Evolutionary conservation across 2,888 invertebrate genomes (phyloP).

Genomic region (Meandrusa payeni): DNA sequence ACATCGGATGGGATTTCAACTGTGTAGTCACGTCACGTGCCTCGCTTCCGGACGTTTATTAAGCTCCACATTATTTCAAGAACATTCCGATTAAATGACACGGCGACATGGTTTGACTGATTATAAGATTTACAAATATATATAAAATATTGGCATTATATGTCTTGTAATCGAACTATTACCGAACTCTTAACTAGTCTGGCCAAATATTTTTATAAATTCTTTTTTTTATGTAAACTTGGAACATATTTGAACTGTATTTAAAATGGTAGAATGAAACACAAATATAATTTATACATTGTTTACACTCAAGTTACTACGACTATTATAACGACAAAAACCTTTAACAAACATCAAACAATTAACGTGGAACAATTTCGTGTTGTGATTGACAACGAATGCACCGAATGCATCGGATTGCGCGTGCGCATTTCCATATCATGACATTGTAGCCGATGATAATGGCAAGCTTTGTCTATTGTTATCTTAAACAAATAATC

Average conservation of each 20-base stretch:
- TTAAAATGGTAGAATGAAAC: too few relatives aligned
- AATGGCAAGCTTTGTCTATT: conserved; percentile 16
- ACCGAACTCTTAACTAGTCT: too few relatives aligned
- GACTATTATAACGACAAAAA: too few relatives aligned
- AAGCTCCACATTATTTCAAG: conserved; percentile 31
- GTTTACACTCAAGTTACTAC: too few relatives aligned
- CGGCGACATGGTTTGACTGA: conserved; percentile 4
- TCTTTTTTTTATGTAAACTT: too few relatives aligned
- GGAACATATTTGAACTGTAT: too few relatives aligned
- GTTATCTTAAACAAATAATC: conserved; percentile 20
- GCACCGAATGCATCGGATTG: conserved; percentile 3
- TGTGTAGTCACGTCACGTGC: conserved; percentile 30
- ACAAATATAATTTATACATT: too few relatives aligned
- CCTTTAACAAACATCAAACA: too few relatives aligned
- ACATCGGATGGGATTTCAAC: conserved; percentile 22
- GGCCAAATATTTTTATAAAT: too few relatives aligned
- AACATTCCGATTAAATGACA: conserved; percentile 25
- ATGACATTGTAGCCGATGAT: conserved; percentile 4
- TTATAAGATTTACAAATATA: conserved; percentile 15
- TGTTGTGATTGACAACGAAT: conserved; percentile 3
- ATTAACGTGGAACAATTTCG: too few relatives aligned
- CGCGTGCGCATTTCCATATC: conserved; percentile 14
- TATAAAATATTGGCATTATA: too few relatives aligned
- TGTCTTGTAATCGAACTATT: too few relatives aligned
- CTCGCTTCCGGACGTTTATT: conserved; percentile 29